Evolutionary conservation across 2,888 invertebrate species (phyloP), one percentile per base, ranked within the genome.

Genomic region (Rotaria magnacalcarata): DNA sequence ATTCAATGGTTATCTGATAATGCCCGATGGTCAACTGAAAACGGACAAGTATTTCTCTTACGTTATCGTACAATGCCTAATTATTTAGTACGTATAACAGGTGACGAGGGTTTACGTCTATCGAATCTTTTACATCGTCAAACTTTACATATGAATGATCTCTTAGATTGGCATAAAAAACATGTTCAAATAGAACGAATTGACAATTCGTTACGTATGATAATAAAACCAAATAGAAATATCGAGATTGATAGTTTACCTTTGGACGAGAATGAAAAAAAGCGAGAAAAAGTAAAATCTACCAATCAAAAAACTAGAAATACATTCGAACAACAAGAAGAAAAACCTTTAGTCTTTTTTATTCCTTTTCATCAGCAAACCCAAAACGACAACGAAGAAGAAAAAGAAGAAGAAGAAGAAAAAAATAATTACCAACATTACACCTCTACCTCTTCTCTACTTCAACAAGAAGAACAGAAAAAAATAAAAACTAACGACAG

Each of bases 251-350:
- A 34, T 34, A 67, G 34, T 67, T 67, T 67, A 67, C 67, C 67
- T 67, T 67, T 67, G 67, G 67, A 41, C 34, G 67, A 67, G 67
- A 67, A 67, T 67, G 67, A 67, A 34, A 67, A 67, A 67, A 67
- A 41, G 34, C 34, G 67, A 67, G 67, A 34, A 67, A 67, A 67
- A 67, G 14, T 67, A 67, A 67, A 34, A 67, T 19, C 67, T 34
- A 67, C 67, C 67, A 67, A 67, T 67, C 67, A 67, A 67, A 67
- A 67, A 67, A 34, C 4, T n/a, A 67, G 67, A 67, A 41, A 34
- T 67, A 67, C n/a, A 4, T 67, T 34, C 34, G 67, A 67, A 16
- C 10, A 67, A 34, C 6, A 67, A 3, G 67, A 67, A 67, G 67
- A 67, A 67, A 67, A 67, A 67, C 34, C 16, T 67, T 41, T 67